Conservation (phyloP, 2,113 vertebrate species). For the Megaptera novaeangliae region DNA sequence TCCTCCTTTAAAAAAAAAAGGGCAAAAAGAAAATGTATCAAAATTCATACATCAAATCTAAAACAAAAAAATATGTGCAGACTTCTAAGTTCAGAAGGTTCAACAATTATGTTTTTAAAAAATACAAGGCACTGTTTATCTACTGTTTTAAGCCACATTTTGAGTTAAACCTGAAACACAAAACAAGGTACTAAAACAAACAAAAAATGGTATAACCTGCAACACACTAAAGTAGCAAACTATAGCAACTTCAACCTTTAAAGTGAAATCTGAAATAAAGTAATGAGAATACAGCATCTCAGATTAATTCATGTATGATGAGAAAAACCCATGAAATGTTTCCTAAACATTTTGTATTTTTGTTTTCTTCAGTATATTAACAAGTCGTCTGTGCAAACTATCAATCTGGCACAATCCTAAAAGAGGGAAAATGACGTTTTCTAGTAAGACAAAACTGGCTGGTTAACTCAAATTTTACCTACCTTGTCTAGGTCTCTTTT, state of each 20-base stretch:
- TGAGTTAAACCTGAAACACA: slow-evolving; percentile 60
- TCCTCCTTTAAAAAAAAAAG: slow-evolving; percentile 63
- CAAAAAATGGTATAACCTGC: slow-evolving; percentile 47
- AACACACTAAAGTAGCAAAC: slow-evolving; percentile 60
- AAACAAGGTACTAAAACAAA: slow-evolving; percentile 55
- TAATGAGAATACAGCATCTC: slow-evolving; percentile 63
- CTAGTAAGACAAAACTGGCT: slow-evolving; percentile 8
- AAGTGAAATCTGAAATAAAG: slow-evolving; percentile 57
- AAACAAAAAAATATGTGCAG: slow-evolving; percentile 65
- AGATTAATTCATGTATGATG: slow-evolving; percentile 14
- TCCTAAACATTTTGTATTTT: neutral
- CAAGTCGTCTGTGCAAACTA: slow-evolving; percentile 54
- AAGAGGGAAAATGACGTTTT: neutral
- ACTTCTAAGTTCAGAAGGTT: slow-evolving; percentile 67
- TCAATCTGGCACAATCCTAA: slow-evolving; percentile 21
- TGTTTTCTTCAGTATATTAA: neutral
- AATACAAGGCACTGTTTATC: slow-evolving; percentile 66
- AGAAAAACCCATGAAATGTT: slow-evolving; percentile 25
- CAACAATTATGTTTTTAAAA: slow-evolving; percentile 26
- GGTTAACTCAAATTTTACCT: slow-evolving; percentile 47
- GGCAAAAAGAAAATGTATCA: slow-evolving; percentile 56
- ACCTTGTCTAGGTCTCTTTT: slow-evolving; percentile 43
- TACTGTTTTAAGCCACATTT: slow-evolving; percentile 54
- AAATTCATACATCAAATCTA: slow-evolving; percentile 73
- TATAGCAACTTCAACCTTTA: slow-evolving; percentile 60